These are phyloP conservation scores for Tetanocera ferruginea DNA, from an alignment of 2,888 invertebrate species.

Conservation along the genomic window DNA sequence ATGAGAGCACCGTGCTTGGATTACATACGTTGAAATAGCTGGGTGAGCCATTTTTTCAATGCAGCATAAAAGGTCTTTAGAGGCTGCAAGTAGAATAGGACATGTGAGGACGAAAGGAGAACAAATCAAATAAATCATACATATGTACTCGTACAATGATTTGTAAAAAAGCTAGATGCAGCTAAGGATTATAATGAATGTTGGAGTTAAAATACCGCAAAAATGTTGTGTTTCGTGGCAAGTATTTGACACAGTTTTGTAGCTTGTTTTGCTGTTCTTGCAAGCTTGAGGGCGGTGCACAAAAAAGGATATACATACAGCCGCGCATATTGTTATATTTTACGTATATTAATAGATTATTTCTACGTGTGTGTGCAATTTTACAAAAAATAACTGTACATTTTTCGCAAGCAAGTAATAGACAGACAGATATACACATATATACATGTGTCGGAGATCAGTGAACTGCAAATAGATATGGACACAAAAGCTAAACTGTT, in stretches of 20 bases:
- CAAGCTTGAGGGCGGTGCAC: neutral
- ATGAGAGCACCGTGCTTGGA: neutral
- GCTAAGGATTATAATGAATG: neutral
- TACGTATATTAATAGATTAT: too few species aligned
- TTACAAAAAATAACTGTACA: too few species aligned
- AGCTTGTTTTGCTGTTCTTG: neutral
- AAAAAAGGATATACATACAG: neutral
- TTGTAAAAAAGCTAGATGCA: neutral
- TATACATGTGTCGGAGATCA: neutral
- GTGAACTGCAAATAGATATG: conserved; percentile 11
- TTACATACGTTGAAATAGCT: conserved; percentile 10
- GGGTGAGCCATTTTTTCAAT: neutral
- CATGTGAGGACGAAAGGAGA: neutral
- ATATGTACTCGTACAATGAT: neutral
- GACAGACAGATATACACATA: too few species aligned
- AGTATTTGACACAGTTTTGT: neutral
- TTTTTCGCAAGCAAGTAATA: too few species aligned
- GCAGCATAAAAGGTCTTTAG: neutral
- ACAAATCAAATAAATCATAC: neutral
- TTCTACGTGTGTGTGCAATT: too few species aligned
- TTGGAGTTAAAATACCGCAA: neutral
- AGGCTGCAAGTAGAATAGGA: too few species aligned
- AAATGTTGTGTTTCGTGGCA: neutral
- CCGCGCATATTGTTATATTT: too few species aligned
- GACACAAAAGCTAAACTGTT: neutral